Evolutionary conservation across 2,888 invertebrate genomes (phyloP).

Genomic region (Germaria angustata): DNA sequence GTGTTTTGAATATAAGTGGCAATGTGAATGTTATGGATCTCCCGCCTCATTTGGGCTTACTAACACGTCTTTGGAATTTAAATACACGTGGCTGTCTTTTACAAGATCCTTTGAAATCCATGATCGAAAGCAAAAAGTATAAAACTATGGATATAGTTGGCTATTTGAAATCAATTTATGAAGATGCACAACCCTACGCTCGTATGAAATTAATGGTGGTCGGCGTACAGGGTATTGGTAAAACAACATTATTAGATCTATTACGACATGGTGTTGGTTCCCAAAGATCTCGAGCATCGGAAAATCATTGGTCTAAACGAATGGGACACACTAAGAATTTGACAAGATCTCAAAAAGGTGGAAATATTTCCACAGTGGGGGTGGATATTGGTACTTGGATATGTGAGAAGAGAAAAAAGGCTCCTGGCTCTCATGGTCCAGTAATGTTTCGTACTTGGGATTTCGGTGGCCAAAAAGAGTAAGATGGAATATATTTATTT

Average conservation of each 20-base stretch:
- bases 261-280: conserved; percentile 93
- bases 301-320: conserved; percentile 95
- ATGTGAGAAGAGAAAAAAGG: conserved; percentile 91
- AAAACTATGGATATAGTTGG: conserved; percentile 96
- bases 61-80: conserved; percentile 97
- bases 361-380: conserved; percentile 96
- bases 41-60: conserved; percentile 96
- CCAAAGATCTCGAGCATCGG: conserved; percentile 82
- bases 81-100: conserved; percentile 94
- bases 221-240: conserved; percentile 91
- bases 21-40: conserved; percentile 89
- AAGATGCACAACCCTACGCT: conserved; percentile 95
- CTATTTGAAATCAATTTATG: conserved; percentile 92
- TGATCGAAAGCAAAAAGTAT: conserved; percentile 95
- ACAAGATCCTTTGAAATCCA: conserved; percentile 92
- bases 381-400: conserved; percentile 98
- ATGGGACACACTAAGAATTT: conserved; percentile 94
- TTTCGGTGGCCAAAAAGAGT: conserved; percentile 98
- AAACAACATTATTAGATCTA: conserved; percentile 94
- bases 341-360: conserved; percentile 87
- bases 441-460: conserved; percentile 98
- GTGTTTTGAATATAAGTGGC: conserved; percentile 94
- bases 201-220: conserved; percentile 98
- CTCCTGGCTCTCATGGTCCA: conserved; percentile 88
- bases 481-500: conserved; percentile 38